phyloP scores from a whole-genome alignment of 2,888 invertebrate genomes.

The Dromius quadrimaculatus region DNA sequence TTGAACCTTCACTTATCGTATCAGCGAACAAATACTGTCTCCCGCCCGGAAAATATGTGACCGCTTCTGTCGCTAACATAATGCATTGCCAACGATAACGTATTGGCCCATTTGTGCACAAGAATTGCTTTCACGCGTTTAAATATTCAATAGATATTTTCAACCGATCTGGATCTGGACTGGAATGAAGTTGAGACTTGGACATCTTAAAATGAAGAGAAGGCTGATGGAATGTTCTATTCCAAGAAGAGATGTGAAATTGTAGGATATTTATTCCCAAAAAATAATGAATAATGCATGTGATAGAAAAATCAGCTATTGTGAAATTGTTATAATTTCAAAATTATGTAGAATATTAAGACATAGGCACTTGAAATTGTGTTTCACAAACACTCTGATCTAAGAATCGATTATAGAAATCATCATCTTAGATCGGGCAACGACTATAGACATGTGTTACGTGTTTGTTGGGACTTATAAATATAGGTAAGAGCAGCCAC shows the following conservation, averaged over 20 bases:
- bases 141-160: constrained; percentile 30
- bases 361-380: too few relatives aligned
- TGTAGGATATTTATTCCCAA: background rate
- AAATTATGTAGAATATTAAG: too few relatives aligned
- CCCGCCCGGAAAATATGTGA: constrained; percentile 10
- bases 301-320: too few relatives aligned
- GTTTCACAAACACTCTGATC: too few relatives aligned
- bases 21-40: constrained; percentile 15
- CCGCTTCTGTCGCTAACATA: background rate
- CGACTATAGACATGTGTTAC: too few relatives aligned
- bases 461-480: too few relatives aligned
- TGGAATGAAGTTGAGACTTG: constrained; percentile 7
- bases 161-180: background rate
- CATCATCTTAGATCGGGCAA: too few relatives aligned
- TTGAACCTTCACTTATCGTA: constrained; percentile 44
- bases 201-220: constrained; percentile 13
- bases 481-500: too few relatives aligned
- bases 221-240: constrained; percentile 17
- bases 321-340: too few relatives aligned
- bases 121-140: background rate
- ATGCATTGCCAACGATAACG: constrained; percentile 19
- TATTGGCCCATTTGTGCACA: background rate
- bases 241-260: background rate
- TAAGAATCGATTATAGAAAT: too few relatives aligned
- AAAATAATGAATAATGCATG: too few relatives aligned